Conservation (phyloP, 2,888 invertebrate genomes). For the Villa cingulata region DNA sequence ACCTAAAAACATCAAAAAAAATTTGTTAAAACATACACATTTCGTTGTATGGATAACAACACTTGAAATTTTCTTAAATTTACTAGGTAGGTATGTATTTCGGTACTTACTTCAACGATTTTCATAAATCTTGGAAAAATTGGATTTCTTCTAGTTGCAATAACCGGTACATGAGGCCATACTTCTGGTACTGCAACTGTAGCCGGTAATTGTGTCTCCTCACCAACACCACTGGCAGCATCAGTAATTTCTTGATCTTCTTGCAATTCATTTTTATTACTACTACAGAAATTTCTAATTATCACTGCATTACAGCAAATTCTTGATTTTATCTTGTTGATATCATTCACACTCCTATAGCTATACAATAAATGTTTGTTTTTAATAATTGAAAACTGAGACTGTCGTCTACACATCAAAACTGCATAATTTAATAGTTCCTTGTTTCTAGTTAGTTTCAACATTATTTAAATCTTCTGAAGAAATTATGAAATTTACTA, state of each 20-base stretch:
- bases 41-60: no score
- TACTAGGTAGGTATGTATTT: no score
- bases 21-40: no score
- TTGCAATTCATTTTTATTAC: background rate
- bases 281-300: background rate
- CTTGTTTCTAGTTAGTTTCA: background rate
- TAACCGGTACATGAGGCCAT: conserved; percentile 91
- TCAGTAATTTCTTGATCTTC: background rate
- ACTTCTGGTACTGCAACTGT: conserved; percentile 89
- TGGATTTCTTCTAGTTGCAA: conserved; percentile 87
- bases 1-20: conserved; percentile 43
- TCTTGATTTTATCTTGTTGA: background rate
- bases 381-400: background rate
- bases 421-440: background rate
- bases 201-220: conserved; percentile 48
- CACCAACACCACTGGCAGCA: no score
- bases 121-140: conserved; percentile 98
- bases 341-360: background rate
- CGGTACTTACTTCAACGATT: conserved; percentile 76
- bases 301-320: background rate
- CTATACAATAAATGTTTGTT: background rate
- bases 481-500: no score
- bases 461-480: background rate
- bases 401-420: background rate
- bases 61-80: no score